A percentile compares a stretch with the other conserved stretches of the same genome.
Evolutionary conservation across 2,113 vertebrate genomes (phyloP).

Genomic region (Onychostoma macrolepis): DNA sequence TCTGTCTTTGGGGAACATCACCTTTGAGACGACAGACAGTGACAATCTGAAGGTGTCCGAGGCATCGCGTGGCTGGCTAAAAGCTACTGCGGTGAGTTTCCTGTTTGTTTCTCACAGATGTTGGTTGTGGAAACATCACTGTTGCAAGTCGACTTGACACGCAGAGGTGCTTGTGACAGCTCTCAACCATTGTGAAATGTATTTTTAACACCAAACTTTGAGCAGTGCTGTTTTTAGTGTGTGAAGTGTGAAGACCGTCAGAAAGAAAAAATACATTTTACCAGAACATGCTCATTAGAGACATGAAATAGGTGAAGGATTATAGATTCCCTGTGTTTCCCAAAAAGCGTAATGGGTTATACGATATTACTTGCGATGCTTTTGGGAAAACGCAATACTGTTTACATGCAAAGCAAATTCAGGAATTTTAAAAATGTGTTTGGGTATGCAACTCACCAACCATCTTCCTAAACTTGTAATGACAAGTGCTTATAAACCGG

Average conservation of each 20-base stretch:
- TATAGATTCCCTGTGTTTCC: neutral
- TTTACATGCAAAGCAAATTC: neutral
- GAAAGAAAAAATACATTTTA: neutral
- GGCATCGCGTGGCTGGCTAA: slow-evolving; percentile 73
- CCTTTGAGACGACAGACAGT: slow-evolving; percentile 72
- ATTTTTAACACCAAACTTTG: neutral
- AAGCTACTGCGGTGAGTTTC: slow-evolving; percentile 76
- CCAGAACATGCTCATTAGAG: neutral
- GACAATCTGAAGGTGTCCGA: slow-evolving; percentile 69
- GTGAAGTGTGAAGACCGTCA: neutral
- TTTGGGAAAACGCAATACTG: too few species aligned
- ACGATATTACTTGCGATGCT: too few species aligned
- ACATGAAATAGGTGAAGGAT: neutral
- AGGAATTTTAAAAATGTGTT: too few species aligned
- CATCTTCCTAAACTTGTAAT: too few species aligned
- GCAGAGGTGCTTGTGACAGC: accelerated
- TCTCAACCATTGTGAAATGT: neutral
- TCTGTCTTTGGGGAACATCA: slow-evolving; percentile 78
- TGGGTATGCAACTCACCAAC: too few species aligned
- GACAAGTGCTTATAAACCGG: too few species aligned
- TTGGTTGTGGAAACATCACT: neutral
- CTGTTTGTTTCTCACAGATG: neutral
- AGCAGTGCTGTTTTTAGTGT: neutral
- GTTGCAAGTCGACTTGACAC: neutral
- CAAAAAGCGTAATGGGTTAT: too few species aligned